Conservation (phyloP, 2,797 vertebrate genomes). For the Agapornis canus region DNA sequence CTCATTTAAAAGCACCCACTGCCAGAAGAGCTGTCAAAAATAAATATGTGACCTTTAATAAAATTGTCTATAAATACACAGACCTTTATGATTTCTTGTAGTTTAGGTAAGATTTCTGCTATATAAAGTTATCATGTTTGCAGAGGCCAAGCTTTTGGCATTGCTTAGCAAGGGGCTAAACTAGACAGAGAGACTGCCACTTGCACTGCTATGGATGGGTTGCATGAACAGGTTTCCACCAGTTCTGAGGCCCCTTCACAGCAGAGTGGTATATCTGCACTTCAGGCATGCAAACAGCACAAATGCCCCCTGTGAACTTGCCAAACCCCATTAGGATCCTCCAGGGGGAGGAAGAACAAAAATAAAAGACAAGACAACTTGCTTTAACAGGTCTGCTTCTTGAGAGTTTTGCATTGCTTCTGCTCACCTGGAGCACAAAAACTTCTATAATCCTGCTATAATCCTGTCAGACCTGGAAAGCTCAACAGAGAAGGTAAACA, state of each 20-base stretch:
- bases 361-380: background rate
- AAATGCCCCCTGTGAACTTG: background rate
- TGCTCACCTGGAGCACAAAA: constrained; percentile 4
- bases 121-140: background rate
- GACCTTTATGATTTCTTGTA: background rate
- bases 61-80: background rate
- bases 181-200: background rate
- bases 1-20: background rate
- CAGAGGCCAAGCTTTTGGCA: background rate
- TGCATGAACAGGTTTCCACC: background rate
- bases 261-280: background rate
- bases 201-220: accelerated
- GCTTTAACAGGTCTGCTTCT: background rate
- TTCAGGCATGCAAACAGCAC: background rate
- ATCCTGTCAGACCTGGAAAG: background rate
- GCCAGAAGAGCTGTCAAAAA: background rate
- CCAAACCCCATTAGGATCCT: background rate
- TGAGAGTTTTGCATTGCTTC: background rate
- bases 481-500: background rate
- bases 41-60: background rate
- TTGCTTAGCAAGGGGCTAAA: background rate
- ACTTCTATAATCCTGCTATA: background rate
- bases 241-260: background rate
- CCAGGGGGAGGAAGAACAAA: background rate
- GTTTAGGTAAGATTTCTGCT: background rate